Conservation (phyloP, 2,888 invertebrate species). For the Aphelenchoides bicaudatus region DNA sequence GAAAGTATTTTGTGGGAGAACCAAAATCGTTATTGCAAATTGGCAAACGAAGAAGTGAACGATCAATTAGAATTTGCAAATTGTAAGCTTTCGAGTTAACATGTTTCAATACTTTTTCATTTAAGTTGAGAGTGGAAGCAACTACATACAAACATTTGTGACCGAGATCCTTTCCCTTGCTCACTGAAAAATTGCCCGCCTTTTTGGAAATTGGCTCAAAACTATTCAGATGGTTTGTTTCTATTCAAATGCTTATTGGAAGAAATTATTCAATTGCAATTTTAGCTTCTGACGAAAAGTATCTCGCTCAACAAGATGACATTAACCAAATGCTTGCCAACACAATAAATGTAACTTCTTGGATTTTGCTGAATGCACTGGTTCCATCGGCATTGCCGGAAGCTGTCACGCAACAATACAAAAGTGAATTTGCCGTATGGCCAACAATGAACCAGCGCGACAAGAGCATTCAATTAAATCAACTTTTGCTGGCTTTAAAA, state of each 20-base stretch:
- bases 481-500: constrained; percentile 46
- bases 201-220: constrained; percentile 15
- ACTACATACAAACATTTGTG: constrained; percentile 1
- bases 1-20: constrained; percentile 70
- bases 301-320: constrained; percentile 20
- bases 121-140: constrained; percentile 12
- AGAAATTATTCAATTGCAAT: background rate
- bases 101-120: constrained; percentile 1
- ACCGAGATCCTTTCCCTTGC: constrained; percentile 3
- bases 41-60: constrained; percentile 9
- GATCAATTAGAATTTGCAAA: constrained; percentile 4
- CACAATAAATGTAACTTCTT: constrained; percentile 56
- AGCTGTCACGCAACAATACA: constrained; percentile 36
- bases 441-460: constrained; percentile 26
- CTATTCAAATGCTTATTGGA: background rate
- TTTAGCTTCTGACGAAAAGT: constrained; percentile 18
- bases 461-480: constrained; percentile 27
- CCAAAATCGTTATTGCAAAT: constrained; percentile 48
- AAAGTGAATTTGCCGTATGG: constrained; percentile 52
- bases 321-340: constrained; percentile 58
- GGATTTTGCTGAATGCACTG: constrained; percentile 53
- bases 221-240: background rate
- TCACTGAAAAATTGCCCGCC: constrained; percentile 14
- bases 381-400: constrained; percentile 49
- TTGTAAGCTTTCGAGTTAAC: background rate